phyloP scores from a whole-genome alignment of 2,888 invertebrate species.

The Nysson spinosus region DNA sequence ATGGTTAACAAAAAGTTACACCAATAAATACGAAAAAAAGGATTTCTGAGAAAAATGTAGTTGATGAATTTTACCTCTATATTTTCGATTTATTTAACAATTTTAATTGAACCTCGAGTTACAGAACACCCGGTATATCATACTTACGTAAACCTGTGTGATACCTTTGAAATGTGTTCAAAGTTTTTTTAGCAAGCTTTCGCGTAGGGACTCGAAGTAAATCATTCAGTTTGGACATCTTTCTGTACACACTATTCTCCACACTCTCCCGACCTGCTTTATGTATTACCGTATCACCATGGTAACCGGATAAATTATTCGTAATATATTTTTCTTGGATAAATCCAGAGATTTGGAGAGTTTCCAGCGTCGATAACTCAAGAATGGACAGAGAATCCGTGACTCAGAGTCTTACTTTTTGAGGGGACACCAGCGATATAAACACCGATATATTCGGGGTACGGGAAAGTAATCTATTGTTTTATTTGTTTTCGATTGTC shows the following conservation, averaged over 20 bases:
- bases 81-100: too few species aligned
- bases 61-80: too few species aligned
- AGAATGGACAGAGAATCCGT: constrained; percentile 44
- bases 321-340: constrained; percentile 55
- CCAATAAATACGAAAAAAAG: too few species aligned
- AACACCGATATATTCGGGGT: background rate
- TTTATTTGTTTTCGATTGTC: too few species aligned
- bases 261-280: constrained; percentile 3
- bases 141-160: too few species aligned
- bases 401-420: constrained; percentile 15
- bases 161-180: constrained; percentile 3
- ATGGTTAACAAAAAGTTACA: too few species aligned
- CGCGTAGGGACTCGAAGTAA: constrained; percentile 24
- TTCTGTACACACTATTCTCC: constrained; percentile 7
- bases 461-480: too few species aligned
- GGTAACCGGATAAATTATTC: constrained; percentile 59
- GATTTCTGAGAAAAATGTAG: too few species aligned
- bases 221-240: constrained; percentile 23
- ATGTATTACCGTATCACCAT: constrained; percentile 34
- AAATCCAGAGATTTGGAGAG: constrained; percentile 54
- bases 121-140: too few species aligned
- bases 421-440: constrained; percentile 4
- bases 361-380: constrained; percentile 59
- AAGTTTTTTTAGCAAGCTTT: constrained; percentile 8
- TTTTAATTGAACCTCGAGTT: too few species aligned